Conservation (phyloP, 2,113 vertebrate genomes). For the Raphicerus campestris region DNA sequence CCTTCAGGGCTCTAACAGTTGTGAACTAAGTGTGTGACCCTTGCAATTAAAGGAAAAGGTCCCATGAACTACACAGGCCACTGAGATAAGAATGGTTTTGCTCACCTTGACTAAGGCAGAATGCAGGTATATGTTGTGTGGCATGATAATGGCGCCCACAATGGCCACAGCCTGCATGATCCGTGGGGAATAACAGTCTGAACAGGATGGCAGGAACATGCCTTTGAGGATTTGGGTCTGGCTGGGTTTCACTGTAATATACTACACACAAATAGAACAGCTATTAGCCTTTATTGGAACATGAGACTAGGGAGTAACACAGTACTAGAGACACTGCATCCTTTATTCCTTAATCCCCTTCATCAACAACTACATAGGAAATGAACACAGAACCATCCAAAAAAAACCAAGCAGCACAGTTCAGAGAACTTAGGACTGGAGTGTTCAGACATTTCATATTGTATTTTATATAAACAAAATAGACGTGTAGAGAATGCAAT, state of each 20-base stretch:
- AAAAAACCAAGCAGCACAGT: not conserved
- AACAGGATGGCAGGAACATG: conserved; percentile 92
- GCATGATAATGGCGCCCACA: conserved; percentile 97
- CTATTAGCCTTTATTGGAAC: rapidly evolving
- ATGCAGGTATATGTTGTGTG: conserved; percentile 98
- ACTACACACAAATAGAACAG: conserved; percentile 77
- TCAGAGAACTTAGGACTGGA: not conserved
- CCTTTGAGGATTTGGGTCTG: conserved; percentile 89
- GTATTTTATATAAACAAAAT: not conserved
- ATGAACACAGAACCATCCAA: not conserved
- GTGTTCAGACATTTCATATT: not conserved
- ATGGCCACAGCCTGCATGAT: conserved; percentile 94
- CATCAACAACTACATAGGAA: not conserved
- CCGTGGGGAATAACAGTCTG: conserved; percentile 83
- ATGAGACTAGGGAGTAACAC: not conserved
- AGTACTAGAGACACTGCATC: not conserved
- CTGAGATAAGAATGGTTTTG: not conserved
- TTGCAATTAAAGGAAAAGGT: not conserved
- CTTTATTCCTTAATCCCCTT: not conserved
- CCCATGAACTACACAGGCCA: not conserved
- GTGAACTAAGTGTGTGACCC: not conserved
- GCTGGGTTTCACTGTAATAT: conserved; percentile 86
- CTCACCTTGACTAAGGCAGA: conserved; percentile 96
- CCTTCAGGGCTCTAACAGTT: not conserved
- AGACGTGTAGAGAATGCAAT: not conserved